Percentiles rank a stretch among this genome's conserved stretches.
These are phyloP conservation scores for Drosophila gaucha DNA, from an alignment of 2,888 invertebrate species.

Conservation along the genomic window DNA sequence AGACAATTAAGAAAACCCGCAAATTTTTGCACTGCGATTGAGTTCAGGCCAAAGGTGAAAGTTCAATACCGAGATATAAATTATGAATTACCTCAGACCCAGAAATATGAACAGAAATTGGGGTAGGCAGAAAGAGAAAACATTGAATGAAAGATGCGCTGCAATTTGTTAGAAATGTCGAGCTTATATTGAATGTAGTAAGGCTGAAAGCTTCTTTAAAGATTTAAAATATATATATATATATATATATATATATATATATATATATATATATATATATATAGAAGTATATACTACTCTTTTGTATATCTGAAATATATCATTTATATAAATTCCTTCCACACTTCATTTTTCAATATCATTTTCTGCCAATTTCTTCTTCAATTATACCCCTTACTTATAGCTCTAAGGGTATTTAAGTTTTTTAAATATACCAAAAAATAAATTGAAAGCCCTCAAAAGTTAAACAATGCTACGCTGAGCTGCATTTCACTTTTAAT, in stretches of 20 bases:
- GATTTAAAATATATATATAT: too few relatives aligned
- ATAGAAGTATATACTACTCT: too few relatives aligned
- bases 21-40: constrained; percentile 19
- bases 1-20: constrained; percentile 64
- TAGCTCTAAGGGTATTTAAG: background rate
- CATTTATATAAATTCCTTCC: too few relatives aligned
- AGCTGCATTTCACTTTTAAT: constrained; percentile 57
- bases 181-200: too few relatives aligned
- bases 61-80: constrained; percentile 62
- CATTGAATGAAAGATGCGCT: background rate
- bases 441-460: constrained; percentile 15
- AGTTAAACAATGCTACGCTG: constrained; percentile 24
- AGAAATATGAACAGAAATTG: background rate
- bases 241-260: too few relatives aligned
- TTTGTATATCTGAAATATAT: too few relatives aligned
- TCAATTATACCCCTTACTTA: background rate
- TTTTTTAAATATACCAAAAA: background rate
- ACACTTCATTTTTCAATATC: too few relatives aligned
- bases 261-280: too few relatives aligned
- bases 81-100: constrained; percentile 15
- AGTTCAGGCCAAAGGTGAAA: constrained; percentile 46
- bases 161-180: too few relatives aligned
- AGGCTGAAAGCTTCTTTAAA: too few relatives aligned
- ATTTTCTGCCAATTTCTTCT: background rate
- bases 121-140: background rate